These are phyloP conservation scores for Neoniphon sammara DNA, from an alignment of 2,797 vertebrate species.

Conservation along the genomic window DNA sequence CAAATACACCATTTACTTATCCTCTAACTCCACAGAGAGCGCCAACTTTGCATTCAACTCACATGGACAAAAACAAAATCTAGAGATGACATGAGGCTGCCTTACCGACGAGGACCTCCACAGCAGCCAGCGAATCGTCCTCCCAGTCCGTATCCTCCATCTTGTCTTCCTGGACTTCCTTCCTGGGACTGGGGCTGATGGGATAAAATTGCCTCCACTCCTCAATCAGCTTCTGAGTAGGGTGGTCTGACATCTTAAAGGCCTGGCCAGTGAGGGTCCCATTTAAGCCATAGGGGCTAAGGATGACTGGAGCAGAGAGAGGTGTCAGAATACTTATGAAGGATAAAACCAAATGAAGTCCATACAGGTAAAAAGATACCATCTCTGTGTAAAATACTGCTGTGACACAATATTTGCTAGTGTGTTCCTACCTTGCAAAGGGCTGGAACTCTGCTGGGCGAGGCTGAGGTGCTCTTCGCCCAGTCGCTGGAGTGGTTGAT, in stretches of 20 bases:
- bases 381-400: not conserved
- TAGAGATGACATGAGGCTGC: not conserved
- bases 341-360: not conserved
- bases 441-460: conserved; percentile 95
- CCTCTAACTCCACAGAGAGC: not conserved
- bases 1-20: conserved; percentile 10
- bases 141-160: conserved; percentile 97
- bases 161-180: conserved; percentile 92
- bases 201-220: conserved; percentile 99
- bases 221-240: conserved; percentile 97
- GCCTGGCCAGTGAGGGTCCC: conserved; percentile 98
- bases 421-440: conserved; percentile 90
- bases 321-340: not conserved
- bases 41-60: not conserved
- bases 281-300: conserved; percentile 97
- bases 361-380: not conserved
- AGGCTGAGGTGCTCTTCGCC: conserved; percentile 95
- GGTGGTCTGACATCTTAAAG: conserved; percentile 99
- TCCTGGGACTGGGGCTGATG: conserved; percentile 92
- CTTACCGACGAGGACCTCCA: conserved; percentile 98
- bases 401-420: not conserved
- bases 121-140: conserved; percentile 96
- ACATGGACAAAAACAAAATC: not conserved
- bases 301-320: conserved; percentile 86
- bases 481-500: conserved; percentile 94